phyloP scores from a whole-genome alignment of 1,140 invertebrate species.

The Caenorhabditis inopinata region DNA sequence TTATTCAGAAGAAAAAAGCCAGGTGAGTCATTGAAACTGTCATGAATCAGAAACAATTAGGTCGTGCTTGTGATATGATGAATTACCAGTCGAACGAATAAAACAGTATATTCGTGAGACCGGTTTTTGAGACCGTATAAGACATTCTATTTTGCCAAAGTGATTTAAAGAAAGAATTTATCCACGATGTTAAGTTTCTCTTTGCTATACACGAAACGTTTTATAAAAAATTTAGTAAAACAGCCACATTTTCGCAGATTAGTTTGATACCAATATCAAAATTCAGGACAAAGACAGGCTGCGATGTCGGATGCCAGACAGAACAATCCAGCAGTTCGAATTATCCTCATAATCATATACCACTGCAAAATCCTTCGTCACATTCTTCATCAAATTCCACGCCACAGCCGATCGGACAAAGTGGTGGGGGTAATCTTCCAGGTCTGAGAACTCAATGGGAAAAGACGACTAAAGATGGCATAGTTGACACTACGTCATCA shows the following conservation, averaged over 20 bases:
- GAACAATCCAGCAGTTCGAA: not conserved
- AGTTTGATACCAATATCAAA: too few relatives aligned
- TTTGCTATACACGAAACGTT: too few relatives aligned
- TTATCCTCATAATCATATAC: not conserved
- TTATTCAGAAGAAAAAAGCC: not conserved
- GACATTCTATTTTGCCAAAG: too few relatives aligned
- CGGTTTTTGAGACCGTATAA: not conserved
- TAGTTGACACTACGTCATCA: not conserved
- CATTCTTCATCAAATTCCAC: not conserved
- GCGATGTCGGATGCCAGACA: not conserved
- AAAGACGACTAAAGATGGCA: too few relatives aligned
- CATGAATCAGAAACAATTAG: not conserved
- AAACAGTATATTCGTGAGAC: not conserved
- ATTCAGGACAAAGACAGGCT: not conserved
- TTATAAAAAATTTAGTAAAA: too few relatives aligned
- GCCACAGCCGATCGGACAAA: too few relatives aligned
- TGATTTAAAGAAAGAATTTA: too few relatives aligned
- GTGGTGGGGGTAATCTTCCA: too few relatives aligned
- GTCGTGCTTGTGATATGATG: not conserved
- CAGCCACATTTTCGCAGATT: too few relatives aligned
- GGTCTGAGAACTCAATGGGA: too few relatives aligned
- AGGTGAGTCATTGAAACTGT: not conserved
- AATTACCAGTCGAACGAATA: not conserved
- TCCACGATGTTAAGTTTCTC: too few relatives aligned
- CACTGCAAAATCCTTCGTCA: not conserved